Conservation (phyloP, 2,113 vertebrate genomes). For the Poecilia latipinna region DNA sequence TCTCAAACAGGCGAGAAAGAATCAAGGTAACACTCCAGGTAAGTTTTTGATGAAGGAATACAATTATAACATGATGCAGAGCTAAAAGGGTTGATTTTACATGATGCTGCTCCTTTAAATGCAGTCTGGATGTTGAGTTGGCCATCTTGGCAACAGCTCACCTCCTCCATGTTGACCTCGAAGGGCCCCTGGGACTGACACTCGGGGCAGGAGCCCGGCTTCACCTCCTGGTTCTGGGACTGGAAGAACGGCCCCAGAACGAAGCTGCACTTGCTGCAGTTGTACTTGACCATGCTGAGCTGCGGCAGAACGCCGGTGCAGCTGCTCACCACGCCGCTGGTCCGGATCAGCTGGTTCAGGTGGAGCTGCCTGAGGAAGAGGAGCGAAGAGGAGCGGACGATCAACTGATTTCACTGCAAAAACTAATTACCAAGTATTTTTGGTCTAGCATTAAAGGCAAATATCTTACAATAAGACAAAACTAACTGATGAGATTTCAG, state of each 20-base stretch:
- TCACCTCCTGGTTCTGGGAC: conserved; percentile 98
- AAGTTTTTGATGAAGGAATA: no score
- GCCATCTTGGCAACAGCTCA: conserved; percentile 56
- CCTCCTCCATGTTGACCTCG: conserved; percentile 99
- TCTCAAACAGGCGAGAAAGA: no score
- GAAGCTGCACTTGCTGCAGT: conserved; percentile 96
- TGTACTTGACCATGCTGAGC: conserved; percentile 97
- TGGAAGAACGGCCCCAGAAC: conserved; percentile 95
- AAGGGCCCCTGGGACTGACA: conserved; percentile 95
- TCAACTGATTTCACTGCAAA: no score
- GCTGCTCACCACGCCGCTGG: conserved; percentile 94
- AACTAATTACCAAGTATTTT: no score
- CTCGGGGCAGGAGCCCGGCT: conserved; percentile 95
- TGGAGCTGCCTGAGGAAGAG: conserved; percentile 88
- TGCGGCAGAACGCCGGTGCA: conserved; percentile 95
- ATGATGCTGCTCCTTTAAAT: no score
- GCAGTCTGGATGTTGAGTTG: no score
- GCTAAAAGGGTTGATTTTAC: no score
- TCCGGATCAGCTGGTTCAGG: conserved; percentile 97
- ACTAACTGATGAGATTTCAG: no score
- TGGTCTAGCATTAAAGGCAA: no score
- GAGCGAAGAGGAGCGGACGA: not conserved
- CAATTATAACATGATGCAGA: no score
- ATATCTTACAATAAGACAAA: no score
- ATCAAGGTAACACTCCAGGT: no score